These are phyloP conservation scores for Habropoda laboriosa DNA, from an alignment of 1,140 invertebrate species.

Conservation along the genomic window DNA sequence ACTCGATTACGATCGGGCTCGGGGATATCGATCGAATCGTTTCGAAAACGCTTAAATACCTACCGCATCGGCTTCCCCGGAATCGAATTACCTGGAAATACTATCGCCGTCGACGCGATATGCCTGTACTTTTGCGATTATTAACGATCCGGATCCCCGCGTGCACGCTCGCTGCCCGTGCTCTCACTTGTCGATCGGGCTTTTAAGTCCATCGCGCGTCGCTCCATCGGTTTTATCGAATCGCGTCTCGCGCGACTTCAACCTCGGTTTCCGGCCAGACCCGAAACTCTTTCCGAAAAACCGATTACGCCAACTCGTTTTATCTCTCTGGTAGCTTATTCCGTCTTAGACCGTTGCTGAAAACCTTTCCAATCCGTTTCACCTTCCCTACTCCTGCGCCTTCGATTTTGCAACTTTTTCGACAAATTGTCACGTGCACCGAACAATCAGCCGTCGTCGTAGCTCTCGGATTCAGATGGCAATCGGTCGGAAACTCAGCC, in stretches of 20 bases:
- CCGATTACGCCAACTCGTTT: too few species aligned
- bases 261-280: neutral
- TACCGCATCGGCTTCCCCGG: slow-evolving; percentile 7
- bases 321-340: too few species aligned
- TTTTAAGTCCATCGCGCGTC: slow-evolving; percentile 10
- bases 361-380: too few species aligned
- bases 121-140: slow-evolving; percentile 43
- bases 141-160: slow-evolving; percentile 35
- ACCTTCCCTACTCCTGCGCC: too few species aligned
- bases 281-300: neutral
- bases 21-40: slow-evolving; percentile 35
- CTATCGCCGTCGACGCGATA: slow-evolving; percentile 46
- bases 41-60: slow-evolving; percentile 52
- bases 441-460: too few species aligned
- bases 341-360: too few species aligned
- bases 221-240: slow-evolving; percentile 27
- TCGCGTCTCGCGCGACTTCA: slow-evolving; percentile 10
- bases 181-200: slow-evolving; percentile 1
- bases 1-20: slow-evolving; percentile 33
- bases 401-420: too few species aligned
- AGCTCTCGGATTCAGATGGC: too few species aligned
- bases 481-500: too few species aligned
- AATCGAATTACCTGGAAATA: slow-evolving; percentile 47
- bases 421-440: too few species aligned
- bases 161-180: neutral